phyloP scores from a whole-genome alignment of 2,797 vertebrate genomes.

The Anomalospiza imberbis region DNA sequence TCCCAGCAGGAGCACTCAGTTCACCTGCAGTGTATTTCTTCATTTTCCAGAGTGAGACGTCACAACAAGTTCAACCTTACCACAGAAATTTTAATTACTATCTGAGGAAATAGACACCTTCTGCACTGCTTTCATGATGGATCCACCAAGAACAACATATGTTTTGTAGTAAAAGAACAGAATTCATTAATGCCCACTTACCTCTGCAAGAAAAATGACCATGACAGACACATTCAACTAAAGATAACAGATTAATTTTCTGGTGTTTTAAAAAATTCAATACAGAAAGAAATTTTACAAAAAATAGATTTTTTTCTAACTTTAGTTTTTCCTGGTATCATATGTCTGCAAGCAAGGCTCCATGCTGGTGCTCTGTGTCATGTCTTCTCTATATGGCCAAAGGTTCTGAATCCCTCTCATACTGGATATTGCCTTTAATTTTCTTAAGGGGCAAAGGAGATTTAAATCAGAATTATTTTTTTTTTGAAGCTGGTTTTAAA shows the following conservation, averaged over 20 bases:
- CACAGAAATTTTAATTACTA: not conserved
- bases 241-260: not conserved
- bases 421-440: not conserved
- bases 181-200: not conserved
- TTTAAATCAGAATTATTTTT: not conserved
- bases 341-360: not conserved
- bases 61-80: not conserved
- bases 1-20: not conserved
- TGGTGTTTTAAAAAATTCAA: not conserved
- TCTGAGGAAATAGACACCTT: not conserved
- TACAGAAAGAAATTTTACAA: not conserved
- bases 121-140: not conserved
- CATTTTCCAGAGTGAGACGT: not conserved
- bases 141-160: not conserved
- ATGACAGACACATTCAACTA: not conserved
- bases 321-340: not conserved
- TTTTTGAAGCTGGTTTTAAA: not conserved
- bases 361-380: not conserved
- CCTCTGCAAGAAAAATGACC: not conserved
- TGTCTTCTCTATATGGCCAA: not conserved
- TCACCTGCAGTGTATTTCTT: not conserved
- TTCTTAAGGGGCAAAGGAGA: not conserved
- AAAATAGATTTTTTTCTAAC: not conserved
- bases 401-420: not conserved
- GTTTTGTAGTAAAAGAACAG: not conserved